Conservation (phyloP, 2,888 invertebrate species). For the Oscheius sp. region DNA sequence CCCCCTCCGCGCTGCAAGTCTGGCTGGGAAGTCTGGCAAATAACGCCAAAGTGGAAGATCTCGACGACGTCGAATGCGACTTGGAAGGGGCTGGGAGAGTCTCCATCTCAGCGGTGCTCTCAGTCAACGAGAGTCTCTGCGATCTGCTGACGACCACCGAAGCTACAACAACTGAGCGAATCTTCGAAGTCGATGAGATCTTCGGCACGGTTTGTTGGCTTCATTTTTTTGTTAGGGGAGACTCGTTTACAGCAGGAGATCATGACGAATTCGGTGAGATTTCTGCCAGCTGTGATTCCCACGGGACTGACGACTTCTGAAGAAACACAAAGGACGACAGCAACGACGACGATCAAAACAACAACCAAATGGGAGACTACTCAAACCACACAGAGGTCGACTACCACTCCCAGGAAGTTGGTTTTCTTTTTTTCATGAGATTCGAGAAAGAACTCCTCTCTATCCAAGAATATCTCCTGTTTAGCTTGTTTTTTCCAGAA, state of each 20-base stretch:
- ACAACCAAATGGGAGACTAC: not conserved
- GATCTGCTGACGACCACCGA: conserved; percentile 14
- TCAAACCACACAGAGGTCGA: not conserved
- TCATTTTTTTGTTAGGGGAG: not conserved
- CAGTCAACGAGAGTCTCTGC: conserved; percentile 20
- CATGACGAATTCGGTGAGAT: not conserved
- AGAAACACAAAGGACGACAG: not conserved
- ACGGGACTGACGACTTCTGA: not conserved
- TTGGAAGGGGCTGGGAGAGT: conserved; percentile 21
- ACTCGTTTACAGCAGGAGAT: not conserved
- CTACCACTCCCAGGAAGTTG: too few relatives aligned
- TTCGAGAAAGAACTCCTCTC: too few relatives aligned
- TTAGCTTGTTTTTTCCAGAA: not conserved
- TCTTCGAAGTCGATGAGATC: conserved; percentile 8
- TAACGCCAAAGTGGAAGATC: conserved; percentile 35
- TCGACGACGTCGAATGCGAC: conserved; percentile 16
- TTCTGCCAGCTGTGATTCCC: not conserved
- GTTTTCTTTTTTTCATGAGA: not conserved
- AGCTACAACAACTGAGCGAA: not conserved
- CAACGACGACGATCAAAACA: not conserved
- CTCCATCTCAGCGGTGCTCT: not conserved
- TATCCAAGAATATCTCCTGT: too few relatives aligned
- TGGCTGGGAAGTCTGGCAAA: conserved; percentile 46
- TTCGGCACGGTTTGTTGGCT: conserved; percentile 11
- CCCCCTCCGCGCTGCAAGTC: conserved; percentile 48